Evolutionary conservation across 2,888 invertebrate genomes (phyloP), one percentile per base, ranked within the genome.

Genomic region (Megaustenia siamemsis): DNA sequence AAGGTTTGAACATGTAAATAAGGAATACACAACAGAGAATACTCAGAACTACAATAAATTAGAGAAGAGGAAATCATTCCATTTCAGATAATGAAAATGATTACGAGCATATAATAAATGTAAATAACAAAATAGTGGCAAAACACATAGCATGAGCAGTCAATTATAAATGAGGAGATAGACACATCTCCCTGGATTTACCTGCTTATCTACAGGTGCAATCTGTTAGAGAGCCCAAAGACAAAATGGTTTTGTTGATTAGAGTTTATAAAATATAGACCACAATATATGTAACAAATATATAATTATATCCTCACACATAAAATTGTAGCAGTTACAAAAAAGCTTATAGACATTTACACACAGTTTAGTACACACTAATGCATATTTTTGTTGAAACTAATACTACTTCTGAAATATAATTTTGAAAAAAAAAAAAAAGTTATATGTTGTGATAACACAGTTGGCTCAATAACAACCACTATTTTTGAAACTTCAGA

Each of bases 181-280:
- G 24, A 77, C 60, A 77, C 1, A 60, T 35, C 1, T 15, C 43
- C 69, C 43, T 56, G 21, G 24, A 24, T 32, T 87, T 92, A 92
- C 92, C 92, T 92, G 92, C 83, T 91, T 90, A 88, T 92, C 91
- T 86, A 91, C 87, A 43, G 84, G 84, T 21, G 84, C 84, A 84
- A 84, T 84, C 84, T 84, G 84, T 81, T 66, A 79, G 76, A 69
- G 49, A 78, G 73, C 60, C 84, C 60, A 63, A 79, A 84, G 35
- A 78, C 43, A 83, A 56, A 56, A 49, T 56, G 24, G 8, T 71
- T 32, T 45, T 38, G 8, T 45, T 73, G 32, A 75, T 40, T 60
- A 71, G 73, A 18, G 28, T 21, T 45, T 15, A 69, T 18, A 68
- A 35, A 40, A 56, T 12, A 40, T 38, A 21, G 24, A 35, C 21